These are phyloP conservation scores for Entomyzon cyanotis DNA, from an alignment of 2,113 vertebrate species.

Conservation along the genomic window DNA sequence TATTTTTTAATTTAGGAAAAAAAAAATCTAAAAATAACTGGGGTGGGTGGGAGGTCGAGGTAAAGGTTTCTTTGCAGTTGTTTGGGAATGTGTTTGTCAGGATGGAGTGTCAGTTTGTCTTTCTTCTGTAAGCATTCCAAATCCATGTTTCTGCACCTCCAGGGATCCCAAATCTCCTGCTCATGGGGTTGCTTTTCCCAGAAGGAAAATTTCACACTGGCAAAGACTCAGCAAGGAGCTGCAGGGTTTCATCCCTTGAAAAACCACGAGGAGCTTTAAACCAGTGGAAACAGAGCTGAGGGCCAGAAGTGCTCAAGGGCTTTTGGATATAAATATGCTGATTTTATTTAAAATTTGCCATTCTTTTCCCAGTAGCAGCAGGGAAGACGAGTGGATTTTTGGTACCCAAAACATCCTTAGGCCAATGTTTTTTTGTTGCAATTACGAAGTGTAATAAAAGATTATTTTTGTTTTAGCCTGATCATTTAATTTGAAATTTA, in stretches of 20 bases:
- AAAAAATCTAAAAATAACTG: constrained; percentile 38
- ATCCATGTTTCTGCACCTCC: not conserved
- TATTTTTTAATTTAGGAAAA: not conserved
- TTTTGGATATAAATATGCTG: not conserved
- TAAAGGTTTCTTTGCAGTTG: not conserved
- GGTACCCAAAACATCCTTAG: not conserved
- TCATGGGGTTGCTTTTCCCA: not conserved
- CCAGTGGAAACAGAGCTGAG: not conserved
- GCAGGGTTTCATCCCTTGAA: not conserved
- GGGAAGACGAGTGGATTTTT: not conserved
- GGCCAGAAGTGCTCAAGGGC: not conserved
- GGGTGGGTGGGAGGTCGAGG: not conserved
- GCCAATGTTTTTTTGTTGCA: not conserved
- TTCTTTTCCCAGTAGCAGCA: not conserved
- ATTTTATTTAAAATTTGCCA: not conserved
- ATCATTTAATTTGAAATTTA: not conserved
- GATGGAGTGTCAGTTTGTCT: not conserved
- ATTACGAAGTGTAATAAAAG: not conserved
- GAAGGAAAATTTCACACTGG: not conserved
- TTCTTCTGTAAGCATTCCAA: not conserved
- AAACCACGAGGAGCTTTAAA: not conserved
- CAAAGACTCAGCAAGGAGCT: not conserved
- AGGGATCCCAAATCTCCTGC: not conserved
- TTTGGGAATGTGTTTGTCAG: not conserved
- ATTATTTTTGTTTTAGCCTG: not conserved